Percentiles rank a stretch among this genome's conserved stretches.
These are phyloP conservation scores for Anhinga anhinga DNA, from an alignment of 2,113 vertebrate genomes.

Conservation along the genomic window DNA sequence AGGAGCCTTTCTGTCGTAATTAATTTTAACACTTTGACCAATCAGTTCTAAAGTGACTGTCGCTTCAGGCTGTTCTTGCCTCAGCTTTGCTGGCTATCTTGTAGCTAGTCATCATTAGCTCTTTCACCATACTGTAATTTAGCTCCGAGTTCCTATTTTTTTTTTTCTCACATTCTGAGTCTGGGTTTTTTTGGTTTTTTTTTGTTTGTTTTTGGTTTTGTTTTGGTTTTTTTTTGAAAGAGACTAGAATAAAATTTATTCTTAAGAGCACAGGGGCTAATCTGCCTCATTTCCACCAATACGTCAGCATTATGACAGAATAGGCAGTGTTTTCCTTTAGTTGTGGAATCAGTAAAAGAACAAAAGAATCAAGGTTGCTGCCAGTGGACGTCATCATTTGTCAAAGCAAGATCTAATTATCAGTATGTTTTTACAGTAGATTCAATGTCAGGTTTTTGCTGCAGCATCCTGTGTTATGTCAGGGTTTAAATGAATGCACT, in stretches of 20 bases:
- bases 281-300: background rate
- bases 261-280: background rate
- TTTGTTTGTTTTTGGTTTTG: no score
- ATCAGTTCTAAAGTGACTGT: background rate
- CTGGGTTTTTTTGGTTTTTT: background rate
- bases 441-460: background rate
- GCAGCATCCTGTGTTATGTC: background rate
- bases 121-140: background rate
- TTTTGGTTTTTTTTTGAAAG: background rate
- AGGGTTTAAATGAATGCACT: background rate
- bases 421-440: background rate
- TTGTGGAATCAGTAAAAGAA: background rate
- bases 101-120: background rate
- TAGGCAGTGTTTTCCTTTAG: background rate
- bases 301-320: background rate
- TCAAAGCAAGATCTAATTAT: background rate
- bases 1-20: background rate
- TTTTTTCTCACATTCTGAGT: background rate
- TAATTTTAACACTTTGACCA: conserved; percentile 7
- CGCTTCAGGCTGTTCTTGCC: background rate
- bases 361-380: background rate
- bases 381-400: background rate
- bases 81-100: background rate
- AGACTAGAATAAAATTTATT: background rate
- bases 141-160: background rate